Evolutionary conservation across 2,888 invertebrate species (phyloP), one percentile per base, ranked within the genome.

Genomic region (Troglohyphantes excavatus): DNA sequence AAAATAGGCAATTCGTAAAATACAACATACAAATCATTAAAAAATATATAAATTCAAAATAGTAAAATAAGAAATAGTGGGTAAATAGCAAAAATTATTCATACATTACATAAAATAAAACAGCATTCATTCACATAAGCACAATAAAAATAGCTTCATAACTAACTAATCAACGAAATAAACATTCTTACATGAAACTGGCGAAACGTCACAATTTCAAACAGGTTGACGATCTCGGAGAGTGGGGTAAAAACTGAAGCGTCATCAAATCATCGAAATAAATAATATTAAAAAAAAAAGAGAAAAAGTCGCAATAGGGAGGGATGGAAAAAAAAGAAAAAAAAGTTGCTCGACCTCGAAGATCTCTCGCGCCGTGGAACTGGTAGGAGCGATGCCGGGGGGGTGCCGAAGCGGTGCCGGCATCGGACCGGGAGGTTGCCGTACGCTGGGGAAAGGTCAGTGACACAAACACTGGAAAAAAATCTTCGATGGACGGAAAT

Each of bases 391-490:
- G n/a, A 21, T 61, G 81, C 87, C 85, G 70, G 53, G 65, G 67
- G n/a, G 81, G 53, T 81, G 53, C 73, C 53, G 81, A 17, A 67
- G 81, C 65, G 79, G 27, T 46, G 23, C 46, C 65, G 79, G 63
- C 46, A 59, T 70, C 29, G 39, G 46, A 21, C 53, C n/a, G 78
- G 39, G 68, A 68, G 59, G 59, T 68, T 43, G 79, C 63, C 72
- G 79, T 21, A 72, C 78, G 63, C 43, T 9, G 17, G 46, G 43
- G n/a, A 7, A 17, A 83, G 83, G 83, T 83, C 83, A 83, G 13
- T 83, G 83, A 83, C 83, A 82, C 73, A 61, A 29, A 21, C 29
- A 11, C 23, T 2, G 11, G 7, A 72, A 21, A 75, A 17, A 72
- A 46, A 72, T 6, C 11, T 23, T 2, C 19, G 2, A 29, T n/a